phyloP scores from a whole-genome alignment of 2,797 vertebrate genomes.

The Cetoscarus ocellatus region DNA sequence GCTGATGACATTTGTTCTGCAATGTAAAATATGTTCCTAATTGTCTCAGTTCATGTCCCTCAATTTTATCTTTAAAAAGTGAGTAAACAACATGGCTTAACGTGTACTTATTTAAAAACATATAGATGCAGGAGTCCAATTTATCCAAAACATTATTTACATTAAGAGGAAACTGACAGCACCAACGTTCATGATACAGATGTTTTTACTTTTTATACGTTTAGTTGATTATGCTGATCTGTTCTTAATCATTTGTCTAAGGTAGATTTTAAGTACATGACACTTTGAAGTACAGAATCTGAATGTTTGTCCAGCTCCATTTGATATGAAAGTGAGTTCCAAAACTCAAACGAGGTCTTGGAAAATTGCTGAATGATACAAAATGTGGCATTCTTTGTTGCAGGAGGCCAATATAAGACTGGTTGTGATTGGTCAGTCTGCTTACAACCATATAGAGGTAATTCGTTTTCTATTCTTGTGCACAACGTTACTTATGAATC shows the following conservation, averaged over 20 bases:
- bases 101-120: not conserved
- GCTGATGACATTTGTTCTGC: too few species aligned
- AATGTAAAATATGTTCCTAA: too few species aligned
- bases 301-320: too few species aligned
- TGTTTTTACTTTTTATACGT: not conserved
- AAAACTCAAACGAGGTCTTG: too few species aligned
- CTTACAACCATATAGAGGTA: constrained; percentile 92
- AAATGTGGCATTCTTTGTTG: constrained; percentile 23
- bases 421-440: constrained; percentile 94
- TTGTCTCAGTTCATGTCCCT: too few species aligned
- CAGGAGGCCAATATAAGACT: constrained; percentile 91
- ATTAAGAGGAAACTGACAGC: not conserved
- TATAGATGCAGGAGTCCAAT: not conserved
- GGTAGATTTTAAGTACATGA: too few species aligned
- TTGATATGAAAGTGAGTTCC: too few species aligned
- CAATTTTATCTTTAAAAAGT: too few species aligned
- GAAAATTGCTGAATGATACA: not conserved
- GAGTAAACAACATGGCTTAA: not conserved
- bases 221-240: too few species aligned
- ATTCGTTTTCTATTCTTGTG: not conserved
- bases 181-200: too few species aligned
- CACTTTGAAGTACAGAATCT: too few species aligned
- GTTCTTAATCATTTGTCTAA: too few species aligned
- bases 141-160: not conserved
- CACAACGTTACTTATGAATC: not conserved